These are phyloP conservation scores for Ormia ochracea DNA, from an alignment of 2,888 invertebrate species.

Conservation along the genomic window DNA sequence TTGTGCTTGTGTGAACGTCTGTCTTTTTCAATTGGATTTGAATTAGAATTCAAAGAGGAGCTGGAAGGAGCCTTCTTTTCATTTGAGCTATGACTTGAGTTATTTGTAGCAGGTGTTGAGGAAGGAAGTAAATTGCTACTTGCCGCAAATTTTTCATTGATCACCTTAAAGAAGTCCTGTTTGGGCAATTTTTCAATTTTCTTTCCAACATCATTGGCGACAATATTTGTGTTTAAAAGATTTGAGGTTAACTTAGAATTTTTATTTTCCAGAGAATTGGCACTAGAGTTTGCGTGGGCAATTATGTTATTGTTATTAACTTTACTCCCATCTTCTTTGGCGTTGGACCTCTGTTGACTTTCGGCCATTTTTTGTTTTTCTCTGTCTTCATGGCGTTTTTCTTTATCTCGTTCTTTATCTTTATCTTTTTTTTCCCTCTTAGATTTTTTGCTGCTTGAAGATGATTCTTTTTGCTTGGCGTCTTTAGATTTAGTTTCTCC, in stretches of 20 bases:
- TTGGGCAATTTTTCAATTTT: slow-evolving; percentile 56
- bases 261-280: slow-evolving; percentile 48
- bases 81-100: slow-evolving; percentile 2
- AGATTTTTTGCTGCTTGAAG: slow-evolving; percentile 76
- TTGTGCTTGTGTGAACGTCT: slow-evolving; percentile 81
- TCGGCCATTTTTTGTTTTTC: slow-evolving; percentile 67
- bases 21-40: slow-evolving; percentile 66
- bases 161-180: slow-evolving; percentile 64
- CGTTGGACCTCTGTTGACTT: slow-evolving; percentile 39
- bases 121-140: slow-evolving; percentile 35
- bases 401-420: slow-evolving; percentile 81
- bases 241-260: slow-evolving; percentile 36
- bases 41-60: slow-evolving; percentile 29
- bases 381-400: slow-evolving; percentile 73
- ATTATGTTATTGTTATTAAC: slow-evolving; percentile 49
- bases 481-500: slow-evolving; percentile 65
- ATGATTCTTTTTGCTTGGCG: slow-evolving; percentile 67
- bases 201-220: slow-evolving; percentile 46
- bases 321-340: slow-evolving; percentile 56
- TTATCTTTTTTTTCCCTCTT: slow-evolving; percentile 81
- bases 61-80: slow-evolving; percentile 68
- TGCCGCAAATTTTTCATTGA: slow-evolving; percentile 63
- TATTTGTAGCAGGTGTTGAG: slow-evolving; percentile 41
- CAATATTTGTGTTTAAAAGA: slow-evolving; percentile 22
- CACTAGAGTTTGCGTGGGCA: neutral